Conservation (phyloP, 2,888 invertebrate species). For the Acleris laterana region DNA sequence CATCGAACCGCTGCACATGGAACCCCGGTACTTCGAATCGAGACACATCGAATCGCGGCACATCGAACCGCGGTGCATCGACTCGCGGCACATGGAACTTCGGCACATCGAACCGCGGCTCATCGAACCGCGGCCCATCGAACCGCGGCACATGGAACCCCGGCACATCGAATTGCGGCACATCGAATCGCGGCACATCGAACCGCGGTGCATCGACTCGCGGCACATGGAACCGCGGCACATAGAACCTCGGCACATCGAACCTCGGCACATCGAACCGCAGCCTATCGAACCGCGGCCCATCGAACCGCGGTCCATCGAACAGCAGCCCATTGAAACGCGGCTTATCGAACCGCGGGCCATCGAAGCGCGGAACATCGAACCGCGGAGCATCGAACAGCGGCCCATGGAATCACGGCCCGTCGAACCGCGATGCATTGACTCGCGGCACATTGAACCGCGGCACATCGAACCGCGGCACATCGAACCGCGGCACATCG, state of each 20-base stretch:
- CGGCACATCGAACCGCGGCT: slow-evolving; percentile 2
- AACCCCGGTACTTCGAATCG: not conserved
- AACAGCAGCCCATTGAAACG: not conserved
- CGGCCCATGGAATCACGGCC: not conserved
- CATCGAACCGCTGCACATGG: slow-evolving; percentile 33
- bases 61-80: slow-evolving; percentile 12
- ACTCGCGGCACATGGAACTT: not conserved
- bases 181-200: too few relatives aligned
- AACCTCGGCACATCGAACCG: slow-evolving; percentile 22
- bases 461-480: too few relatives aligned
- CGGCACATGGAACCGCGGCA: slow-evolving; percentile 39
- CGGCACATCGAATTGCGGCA: too few relatives aligned
- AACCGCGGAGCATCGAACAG: not conserved
- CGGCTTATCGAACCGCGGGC: slow-evolving; percentile 9
- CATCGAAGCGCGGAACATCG: slow-evolving; percentile 10
- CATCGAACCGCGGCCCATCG: slow-evolving; percentile 7
- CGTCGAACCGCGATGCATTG: slow-evolving; percentile 2
- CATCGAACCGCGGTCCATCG: slow-evolving; percentile 3
- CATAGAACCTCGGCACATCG: not conserved
- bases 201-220: too few relatives aligned
- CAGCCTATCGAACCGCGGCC: slow-evolving; percentile 2
- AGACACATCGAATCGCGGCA: slow-evolving; percentile 14
- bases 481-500: slow-evolving; percentile 13
- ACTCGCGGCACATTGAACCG: slow-evolving; percentile 21
- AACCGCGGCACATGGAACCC: too few relatives aligned